Evolutionary conservation across 2,113 vertebrate genomes (phyloP), one percentile per base, ranked within the genome.

Genomic region (Vidua chalybeata): DNA sequence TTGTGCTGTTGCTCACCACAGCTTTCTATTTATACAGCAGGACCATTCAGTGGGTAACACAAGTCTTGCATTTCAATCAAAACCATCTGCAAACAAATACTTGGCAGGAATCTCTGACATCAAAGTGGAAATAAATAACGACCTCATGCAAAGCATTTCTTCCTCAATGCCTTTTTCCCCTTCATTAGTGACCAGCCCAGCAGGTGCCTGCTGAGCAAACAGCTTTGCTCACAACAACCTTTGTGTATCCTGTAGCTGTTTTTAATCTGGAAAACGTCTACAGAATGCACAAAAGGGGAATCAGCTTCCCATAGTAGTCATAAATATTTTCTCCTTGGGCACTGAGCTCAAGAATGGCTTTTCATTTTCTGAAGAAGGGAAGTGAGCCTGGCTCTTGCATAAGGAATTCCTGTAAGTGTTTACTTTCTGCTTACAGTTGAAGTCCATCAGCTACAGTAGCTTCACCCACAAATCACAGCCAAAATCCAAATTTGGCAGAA

Each of bases 351-450:
- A 77, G 89, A 75, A 59, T 2, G 68, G 30, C 31, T 92, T 87
- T 86, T n/a, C 86, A 78, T 86, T 33, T 80, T 51, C 76, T 94
- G 21, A 35, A 75, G 79, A 90, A 94, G 94, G 93, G 93, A 96
- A 96, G 95, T 85, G 66, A 95, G 94, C 49, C 94, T 84, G 77
- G 84, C 93, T 96, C 94, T 96, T 97, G 94, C 96, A 87, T 63
- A 67, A 97, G 91, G 84, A 74, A 94, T 97, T 97, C 93, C 91
- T 87, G 93, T 94, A 92, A 97, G 83, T 94, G 96, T 95, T 97
- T 96, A 93, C 93, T 94, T 92, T 89, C 39, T 72, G 49, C 88
- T 94, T 78, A 84, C 83, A 90, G 56, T 82, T 49, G 87, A 82
- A 87, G 94, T 74, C 10, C 49, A 92, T 73, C 77, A 91, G 80